A percentile compares a stretch with the other conserved stretches of the same genome.
Evolutionary conservation across 2,888 invertebrate species (phyloP).

Genomic region (Noctua fimbriata): DNA sequence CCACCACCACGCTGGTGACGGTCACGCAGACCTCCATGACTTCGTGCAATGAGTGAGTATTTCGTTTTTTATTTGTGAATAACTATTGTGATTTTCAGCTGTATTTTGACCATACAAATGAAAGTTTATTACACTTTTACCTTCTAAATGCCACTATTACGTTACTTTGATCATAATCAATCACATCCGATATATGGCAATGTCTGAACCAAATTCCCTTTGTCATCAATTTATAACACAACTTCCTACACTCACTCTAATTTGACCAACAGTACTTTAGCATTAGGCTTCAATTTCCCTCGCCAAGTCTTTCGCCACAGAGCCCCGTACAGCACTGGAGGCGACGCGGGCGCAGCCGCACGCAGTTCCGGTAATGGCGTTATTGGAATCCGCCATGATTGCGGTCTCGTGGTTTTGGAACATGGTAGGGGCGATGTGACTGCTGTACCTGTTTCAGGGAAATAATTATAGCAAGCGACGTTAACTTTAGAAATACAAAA

Average conservation of each 20-base stretch:
- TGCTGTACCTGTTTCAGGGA: constrained; percentile 26
- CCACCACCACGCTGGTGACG: constrained; percentile 86
- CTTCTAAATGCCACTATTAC: neutral
- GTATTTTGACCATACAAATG: neutral
- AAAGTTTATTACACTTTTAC: neutral
- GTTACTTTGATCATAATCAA: constrained; percentile 16
- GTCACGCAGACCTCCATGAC: constrained; percentile 87
- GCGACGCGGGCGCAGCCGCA: constrained; percentile 57
- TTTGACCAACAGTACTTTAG: neutral
- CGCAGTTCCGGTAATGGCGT: constrained; percentile 72
- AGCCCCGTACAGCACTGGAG: constrained; percentile 52
- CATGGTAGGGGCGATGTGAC: constrained; percentile 38
- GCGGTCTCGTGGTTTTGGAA: constrained; percentile 70
- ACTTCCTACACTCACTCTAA: constrained; percentile 11
- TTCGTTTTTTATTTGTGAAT: constrained; percentile 5
- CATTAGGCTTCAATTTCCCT: constrained; percentile 36
- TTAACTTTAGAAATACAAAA: neutral
- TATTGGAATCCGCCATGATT: constrained; percentile 75
- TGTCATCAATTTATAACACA: constrained; percentile 38
- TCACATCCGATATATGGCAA: constrained; percentile 13
- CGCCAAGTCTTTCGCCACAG: constrained; percentile 40
- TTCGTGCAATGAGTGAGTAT: constrained; percentile 89
- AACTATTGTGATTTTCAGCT: neutral
- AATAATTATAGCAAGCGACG: constrained; percentile 30
- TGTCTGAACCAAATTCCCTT: constrained; percentile 37